phyloP scores from a whole-genome alignment of 2,888 invertebrate genomes.

The Nebria salina region DNA sequence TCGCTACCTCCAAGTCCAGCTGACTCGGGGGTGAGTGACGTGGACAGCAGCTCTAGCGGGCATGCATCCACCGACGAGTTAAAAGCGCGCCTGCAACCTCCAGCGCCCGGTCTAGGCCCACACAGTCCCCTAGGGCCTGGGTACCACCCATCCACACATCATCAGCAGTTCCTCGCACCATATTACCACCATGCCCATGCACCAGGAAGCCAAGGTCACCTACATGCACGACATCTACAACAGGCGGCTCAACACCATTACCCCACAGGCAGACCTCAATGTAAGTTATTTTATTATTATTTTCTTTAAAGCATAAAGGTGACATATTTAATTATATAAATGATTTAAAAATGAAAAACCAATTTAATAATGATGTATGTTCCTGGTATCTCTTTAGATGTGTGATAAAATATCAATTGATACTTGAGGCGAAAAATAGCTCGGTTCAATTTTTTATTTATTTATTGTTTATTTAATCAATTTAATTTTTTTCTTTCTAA shows the following conservation, averaged over 20 bases:
- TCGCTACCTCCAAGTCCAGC: conserved; percentile 97
- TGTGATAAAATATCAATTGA: background rate
- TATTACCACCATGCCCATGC: conserved; percentile 71
- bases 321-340: background rate
- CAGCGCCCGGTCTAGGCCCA: conserved; percentile 59
- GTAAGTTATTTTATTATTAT: conserved; percentile 53
- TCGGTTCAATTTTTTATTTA: background rate
- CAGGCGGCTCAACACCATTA: conserved; percentile 46
- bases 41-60: conserved; percentile 89
- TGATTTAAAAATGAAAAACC: no score
- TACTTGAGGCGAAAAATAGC: background rate
- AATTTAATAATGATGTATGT: background rate
- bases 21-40: conserved; percentile 96
- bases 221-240: conserved; percentile 35
- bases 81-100: conserved; percentile 86
- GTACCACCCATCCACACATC: conserved; percentile 58
- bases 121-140: conserved; percentile 57
- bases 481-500: background rate
- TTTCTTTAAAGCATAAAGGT: background rate
- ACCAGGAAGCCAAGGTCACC: conserved; percentile 52
- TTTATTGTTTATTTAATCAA: background rate
- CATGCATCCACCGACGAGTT: conserved; percentile 82
- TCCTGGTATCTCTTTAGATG: background rate
- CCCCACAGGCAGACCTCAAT: conserved; percentile 56
- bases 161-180: conserved; percentile 70